Evolutionary conservation across 2,888 invertebrate genomes (phyloP).

Genomic region (Papilio gigon): DNA sequence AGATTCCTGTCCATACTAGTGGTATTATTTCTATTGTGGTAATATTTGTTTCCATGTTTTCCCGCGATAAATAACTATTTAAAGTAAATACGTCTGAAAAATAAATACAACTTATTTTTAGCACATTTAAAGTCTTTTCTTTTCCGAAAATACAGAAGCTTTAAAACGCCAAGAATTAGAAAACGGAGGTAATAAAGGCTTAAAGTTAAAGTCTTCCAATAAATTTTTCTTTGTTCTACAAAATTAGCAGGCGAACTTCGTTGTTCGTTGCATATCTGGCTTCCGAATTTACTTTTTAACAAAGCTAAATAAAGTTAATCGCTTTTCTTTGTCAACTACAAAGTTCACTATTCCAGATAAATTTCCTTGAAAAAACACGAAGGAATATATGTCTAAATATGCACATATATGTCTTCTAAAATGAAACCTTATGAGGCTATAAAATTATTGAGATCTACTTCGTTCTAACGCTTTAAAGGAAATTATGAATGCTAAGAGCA

Average conservation of each 20-base stretch:
- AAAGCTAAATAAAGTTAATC: conserved; percentile 1
- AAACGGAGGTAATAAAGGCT: not conserved
- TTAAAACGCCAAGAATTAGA: not conserved
- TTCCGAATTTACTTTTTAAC: conserved; percentile 2
- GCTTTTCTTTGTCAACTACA: not conserved
- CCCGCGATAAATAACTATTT: too few relatives aligned
- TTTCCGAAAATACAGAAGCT: not conserved
- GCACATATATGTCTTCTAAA: too few relatives aligned
- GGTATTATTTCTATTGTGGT: too few relatives aligned
- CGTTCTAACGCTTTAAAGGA: not conserved
- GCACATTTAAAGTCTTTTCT: not conserved
- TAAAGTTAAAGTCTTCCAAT: not conserved
- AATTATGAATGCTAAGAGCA: not conserved
- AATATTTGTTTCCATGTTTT: too few relatives aligned
- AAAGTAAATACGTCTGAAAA: not conserved
- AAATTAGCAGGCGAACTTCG: conserved; percentile 11
- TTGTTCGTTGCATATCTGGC: conserved; percentile 1
- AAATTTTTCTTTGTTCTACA: conserved; percentile 7
- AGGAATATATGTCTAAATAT: not conserved
- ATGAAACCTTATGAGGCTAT: too few relatives aligned
- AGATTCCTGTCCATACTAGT: too few relatives aligned
- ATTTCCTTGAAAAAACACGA: not conserved
- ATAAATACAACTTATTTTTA: not conserved
- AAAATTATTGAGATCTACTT: too few relatives aligned
- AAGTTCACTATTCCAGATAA: not conserved